A percentile compares a stretch with the other conserved stretches of the same genome.
Conservation (phyloP, 2,888 invertebrate genomes). For the Colletes collaris region DNA sequence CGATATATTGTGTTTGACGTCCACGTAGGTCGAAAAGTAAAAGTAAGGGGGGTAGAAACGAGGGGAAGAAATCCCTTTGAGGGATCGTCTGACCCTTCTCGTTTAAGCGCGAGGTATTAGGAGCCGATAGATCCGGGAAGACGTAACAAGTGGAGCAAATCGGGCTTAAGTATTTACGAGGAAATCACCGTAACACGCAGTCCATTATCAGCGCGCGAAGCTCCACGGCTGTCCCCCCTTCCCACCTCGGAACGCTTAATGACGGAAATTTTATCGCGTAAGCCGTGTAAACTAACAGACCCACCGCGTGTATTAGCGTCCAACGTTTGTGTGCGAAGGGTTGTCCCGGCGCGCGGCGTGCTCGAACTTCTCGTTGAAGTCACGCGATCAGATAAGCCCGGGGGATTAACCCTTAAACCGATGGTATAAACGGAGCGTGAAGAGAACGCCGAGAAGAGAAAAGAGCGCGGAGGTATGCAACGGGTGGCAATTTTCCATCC, state of each 20-base stretch:
- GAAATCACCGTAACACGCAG: constrained; percentile 52
- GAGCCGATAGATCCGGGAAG: constrained; percentile 24
- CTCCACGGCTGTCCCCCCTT: background rate
- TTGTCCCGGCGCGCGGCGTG: constrained; percentile 53
- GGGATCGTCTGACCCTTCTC: background rate
- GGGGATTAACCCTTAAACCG: constrained; percentile 75
- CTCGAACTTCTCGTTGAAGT: constrained; percentile 72
- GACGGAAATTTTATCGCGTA: constrained; percentile 66
- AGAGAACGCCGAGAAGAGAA: constrained; percentile 54
- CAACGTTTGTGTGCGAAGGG: constrained; percentile 32
- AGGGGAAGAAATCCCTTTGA: background rate
- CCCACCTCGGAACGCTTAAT: constrained; percentile 39
- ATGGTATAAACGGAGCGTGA: constrained; percentile 64
- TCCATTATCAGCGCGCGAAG: constrained; percentile 46
- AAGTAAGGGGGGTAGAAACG: too few relatives aligned
- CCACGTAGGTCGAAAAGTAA: too few relatives aligned
- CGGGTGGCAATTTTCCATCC: constrained; percentile 23
- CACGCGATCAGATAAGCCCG: constrained; percentile 79
- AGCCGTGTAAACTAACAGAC: constrained; percentile 58
- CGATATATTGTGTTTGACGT: too few relatives aligned
- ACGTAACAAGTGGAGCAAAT: constrained; percentile 59
- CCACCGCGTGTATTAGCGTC: constrained; percentile 41
- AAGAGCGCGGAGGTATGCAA: constrained; percentile 35
- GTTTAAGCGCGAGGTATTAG: constrained; percentile 9
- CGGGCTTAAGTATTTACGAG: constrained; percentile 52